Evolutionary conservation across 2,888 invertebrate genomes (phyloP), one percentile per base, ranked within the genome.

Genomic region (Drosophila affinis): DNA sequence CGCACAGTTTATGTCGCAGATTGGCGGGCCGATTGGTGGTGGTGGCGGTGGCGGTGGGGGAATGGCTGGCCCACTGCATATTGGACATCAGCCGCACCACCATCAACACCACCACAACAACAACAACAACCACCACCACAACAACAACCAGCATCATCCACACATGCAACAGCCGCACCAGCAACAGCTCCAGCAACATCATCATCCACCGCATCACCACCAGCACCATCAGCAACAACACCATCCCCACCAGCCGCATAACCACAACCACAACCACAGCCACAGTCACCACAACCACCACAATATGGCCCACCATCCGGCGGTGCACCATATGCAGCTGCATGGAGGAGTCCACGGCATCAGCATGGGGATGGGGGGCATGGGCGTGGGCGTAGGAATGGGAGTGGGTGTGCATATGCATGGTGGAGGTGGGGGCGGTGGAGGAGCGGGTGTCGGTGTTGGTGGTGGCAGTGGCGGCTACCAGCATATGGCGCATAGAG

Each of bases 401-500:
- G 48, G 48, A 14, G 51, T 52, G 63, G 39, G 34, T 18, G 12
- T 34, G 44, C 39, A n/a, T 45, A 17, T 56, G 45, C 39, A 58
- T 47, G 65, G 63, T 7, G 72, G 64, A 18, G 73, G 81, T 9
- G 57, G 60, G 6, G 60, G 61, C 3, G 56, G 21, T n/a, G 54
- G 53, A 54, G 60, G 58, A 12, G 64, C 60, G 18, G 61, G 52
- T 14, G 69, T 57, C 12, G 57, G 57, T n/a, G 57, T 48, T 17
- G 59, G 60, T 44, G 75, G 68, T 12, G 59, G 62, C 64, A 52
- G 76, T 65, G 53, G 77, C 68, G 59, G 64, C 71, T 76, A 79
- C 70, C 83, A 89, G 77, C 91, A 88, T 79, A 90, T 92, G 90
- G 91, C 92, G 89, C 92, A 92, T 77, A 91, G 92, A 92, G 92